phyloP scores from a whole-genome alignment of 2,113 vertebrate species.

The Larimichthys polyactis region DNA sequence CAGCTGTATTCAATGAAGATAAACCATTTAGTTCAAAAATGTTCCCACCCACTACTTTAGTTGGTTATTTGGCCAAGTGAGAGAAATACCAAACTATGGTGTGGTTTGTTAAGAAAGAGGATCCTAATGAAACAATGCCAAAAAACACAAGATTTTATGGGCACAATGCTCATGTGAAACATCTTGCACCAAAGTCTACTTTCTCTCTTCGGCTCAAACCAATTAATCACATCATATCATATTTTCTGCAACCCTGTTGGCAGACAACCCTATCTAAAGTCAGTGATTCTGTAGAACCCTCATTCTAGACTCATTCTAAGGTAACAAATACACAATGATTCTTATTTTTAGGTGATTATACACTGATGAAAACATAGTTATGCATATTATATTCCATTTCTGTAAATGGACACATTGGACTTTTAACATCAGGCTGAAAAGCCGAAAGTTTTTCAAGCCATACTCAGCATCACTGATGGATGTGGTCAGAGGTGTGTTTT shows the following conservation, averaged over 20 bases:
- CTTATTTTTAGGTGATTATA: too few species aligned
- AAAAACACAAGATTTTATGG: not conserved
- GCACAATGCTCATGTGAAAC: not conserved
- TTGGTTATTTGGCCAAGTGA: constrained; percentile 21
- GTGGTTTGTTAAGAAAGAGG: constrained; percentile 3
- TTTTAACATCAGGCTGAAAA: too few species aligned
- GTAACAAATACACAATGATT: too few species aligned
- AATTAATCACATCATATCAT: not conserved
- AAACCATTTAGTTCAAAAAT: constrained; percentile 29
- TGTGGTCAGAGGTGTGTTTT: not conserved
- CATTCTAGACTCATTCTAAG: too few species aligned
- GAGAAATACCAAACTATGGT: constrained; percentile 25
- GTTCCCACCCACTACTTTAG: constrained; percentile 28
- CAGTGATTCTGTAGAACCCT: not conserved
- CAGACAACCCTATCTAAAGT: too few species aligned
- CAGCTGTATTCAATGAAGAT: constrained; percentile 60
- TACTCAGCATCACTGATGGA: too few species aligned
- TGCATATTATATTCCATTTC: too few species aligned
- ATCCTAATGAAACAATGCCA: not conserved
- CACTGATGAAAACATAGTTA: too few species aligned
- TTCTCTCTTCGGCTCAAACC: not conserved
- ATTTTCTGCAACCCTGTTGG: not conserved
- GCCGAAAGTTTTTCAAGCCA: too few species aligned
- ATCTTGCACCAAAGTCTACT: not conserved
- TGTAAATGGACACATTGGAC: too few species aligned